Conservation (phyloP, 2,113 vertebrate genomes). For the Zapus hudsonius region DNA sequence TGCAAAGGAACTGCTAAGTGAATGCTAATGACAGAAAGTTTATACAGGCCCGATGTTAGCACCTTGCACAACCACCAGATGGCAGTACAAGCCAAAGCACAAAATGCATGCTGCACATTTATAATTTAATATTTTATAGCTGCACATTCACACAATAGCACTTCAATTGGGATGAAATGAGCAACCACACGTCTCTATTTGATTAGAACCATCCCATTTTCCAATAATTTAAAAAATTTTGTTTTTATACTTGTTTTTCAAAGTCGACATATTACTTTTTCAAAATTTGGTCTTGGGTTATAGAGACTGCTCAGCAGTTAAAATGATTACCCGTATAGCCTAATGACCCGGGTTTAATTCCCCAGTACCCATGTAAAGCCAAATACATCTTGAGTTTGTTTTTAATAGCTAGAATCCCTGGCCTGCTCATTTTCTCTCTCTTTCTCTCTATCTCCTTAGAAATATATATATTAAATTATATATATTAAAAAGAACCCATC, state of each 20-base stretch:
- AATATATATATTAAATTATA: no score
- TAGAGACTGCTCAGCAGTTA: no score
- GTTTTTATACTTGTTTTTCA: conserved; percentile 1
- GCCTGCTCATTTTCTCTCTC: no score
- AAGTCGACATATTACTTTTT: neutral
- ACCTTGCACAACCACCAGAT: conserved; percentile 13
- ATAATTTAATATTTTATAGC: rapidly evolving
- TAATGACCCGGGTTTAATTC: no score
- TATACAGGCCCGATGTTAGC: neutral
- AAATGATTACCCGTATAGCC: no score
- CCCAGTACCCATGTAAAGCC: no score
- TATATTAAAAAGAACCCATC: no score
- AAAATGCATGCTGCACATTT: neutral
- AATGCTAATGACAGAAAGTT: neutral
- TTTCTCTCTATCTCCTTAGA: no score
- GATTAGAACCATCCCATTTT: neutral
- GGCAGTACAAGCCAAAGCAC: conserved; percentile 63
- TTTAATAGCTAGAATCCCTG: no score
- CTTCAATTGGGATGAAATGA: conserved; percentile 32
- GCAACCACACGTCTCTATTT: neutral
- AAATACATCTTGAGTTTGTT: no score
- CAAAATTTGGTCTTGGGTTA: neutral
- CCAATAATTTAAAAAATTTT: neutral
- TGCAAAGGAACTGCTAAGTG: neutral
- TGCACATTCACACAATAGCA: neutral